Base-by-base conservation (phyloP, 53 echinoderm and acorn worm genomes). In the Crossaster papposus region DNA sequence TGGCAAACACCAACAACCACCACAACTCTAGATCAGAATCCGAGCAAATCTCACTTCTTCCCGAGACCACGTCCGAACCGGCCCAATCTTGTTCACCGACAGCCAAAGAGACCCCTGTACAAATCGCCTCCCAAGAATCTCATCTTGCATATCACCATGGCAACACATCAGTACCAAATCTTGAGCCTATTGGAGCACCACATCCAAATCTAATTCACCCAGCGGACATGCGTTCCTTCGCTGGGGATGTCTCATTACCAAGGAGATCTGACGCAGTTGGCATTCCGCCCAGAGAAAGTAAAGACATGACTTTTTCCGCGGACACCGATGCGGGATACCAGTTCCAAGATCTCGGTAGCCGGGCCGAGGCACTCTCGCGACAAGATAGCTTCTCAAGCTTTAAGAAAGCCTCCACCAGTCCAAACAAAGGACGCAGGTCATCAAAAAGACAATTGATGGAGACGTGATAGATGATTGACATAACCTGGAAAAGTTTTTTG, bases 301-400 rank as follows among this genome's bases (percentile, higher is more conserved):
- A 79, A n/a, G 52, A 79, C 52, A 15, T 10, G 17, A 51, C 79
- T 13, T 50, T 11, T 32, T 23, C 79, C 14, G 7, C 7, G 51
- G 52, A 50, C 24, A 50, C 79, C 24, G 79, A 79, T 36, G 75
- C 33, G 11, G 58, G 31, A 2, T 54, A 82, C 71, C 92, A 89
- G 68, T 90, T 93, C 75, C 90, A 90, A 24, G 90, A 93, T 38
- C 86, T 93, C 0, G 86, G 90, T 17, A 90, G 90, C 75, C 79
- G 93, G 14, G 85, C 93, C 31, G 93, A 93, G 63, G 93, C 93
- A 26, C 88, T 93, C 77, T 51, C 76, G 20, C 53, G 89, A 53
- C 68, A 64, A 18, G 83, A 83, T 20, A 83, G 92, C 51, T 92
- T 92, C 55, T 92, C 92, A 17, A 92, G 92, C 65, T 92, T 92